These are phyloP conservation scores for Hypotaenidia okinawae DNA, from an alignment of 2,797 vertebrate species.

Conservation along the genomic window DNA sequence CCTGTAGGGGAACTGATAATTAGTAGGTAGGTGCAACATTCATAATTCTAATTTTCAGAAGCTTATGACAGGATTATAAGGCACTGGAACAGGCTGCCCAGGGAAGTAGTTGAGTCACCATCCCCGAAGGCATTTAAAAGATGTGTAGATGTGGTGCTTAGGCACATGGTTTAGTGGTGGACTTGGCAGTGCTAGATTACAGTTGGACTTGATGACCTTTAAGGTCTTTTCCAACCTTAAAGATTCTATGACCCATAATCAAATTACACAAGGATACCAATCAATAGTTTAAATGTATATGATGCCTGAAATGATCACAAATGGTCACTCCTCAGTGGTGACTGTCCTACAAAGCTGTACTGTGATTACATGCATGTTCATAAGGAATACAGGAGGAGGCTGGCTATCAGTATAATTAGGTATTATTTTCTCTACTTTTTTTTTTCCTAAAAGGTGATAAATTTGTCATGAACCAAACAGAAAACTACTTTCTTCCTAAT, in stretches of 20 bases:
- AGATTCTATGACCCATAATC: background rate
- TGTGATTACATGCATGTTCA: background rate
- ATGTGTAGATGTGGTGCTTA: too few species aligned
- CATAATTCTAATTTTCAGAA: background rate
- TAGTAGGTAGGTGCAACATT: background rate
- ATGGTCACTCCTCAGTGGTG: background rate
- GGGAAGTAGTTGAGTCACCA: too few species aligned
- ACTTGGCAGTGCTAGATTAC: background rate
- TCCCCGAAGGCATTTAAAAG: too few species aligned
- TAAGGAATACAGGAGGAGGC: background rate
- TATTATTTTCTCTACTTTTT: background rate
- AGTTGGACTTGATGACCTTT: background rate
- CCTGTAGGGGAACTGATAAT: background rate
- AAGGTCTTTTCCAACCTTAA: background rate
- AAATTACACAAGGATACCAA: background rate
- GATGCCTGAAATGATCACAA: background rate
- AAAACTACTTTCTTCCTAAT: background rate
- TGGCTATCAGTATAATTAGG: background rate
- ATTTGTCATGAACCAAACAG: background rate
- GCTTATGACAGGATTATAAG: background rate
- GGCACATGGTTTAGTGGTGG: too few species aligned
- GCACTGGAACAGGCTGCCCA: background rate
- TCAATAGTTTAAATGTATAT: background rate
- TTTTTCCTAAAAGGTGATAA: background rate
- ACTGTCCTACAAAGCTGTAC: background rate